phyloP scores from a whole-genome alignment of 2,888 invertebrate species.

The Lycaena phlaeas region DNA sequence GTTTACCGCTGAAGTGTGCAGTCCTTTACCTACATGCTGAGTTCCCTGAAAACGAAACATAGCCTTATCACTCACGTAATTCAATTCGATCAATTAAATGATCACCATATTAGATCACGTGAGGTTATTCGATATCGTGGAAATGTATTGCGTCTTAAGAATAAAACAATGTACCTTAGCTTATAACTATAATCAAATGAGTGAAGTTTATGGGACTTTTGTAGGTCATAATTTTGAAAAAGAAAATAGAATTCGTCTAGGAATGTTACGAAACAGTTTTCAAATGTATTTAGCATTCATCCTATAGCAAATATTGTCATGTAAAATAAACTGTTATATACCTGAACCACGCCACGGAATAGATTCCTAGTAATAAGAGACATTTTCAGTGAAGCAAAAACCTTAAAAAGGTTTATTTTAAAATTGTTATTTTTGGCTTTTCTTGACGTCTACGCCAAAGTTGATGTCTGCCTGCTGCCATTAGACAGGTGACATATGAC shows the following conservation, averaged over 20 bases:
- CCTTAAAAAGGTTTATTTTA: conserved; percentile 34
- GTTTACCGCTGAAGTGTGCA: conserved; percentile 59
- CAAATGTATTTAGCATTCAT: not conserved
- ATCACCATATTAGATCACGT: conserved; percentile 23
- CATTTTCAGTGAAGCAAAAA: conserved; percentile 32
- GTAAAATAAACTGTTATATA: conserved; percentile 20
- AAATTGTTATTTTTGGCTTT: conserved; percentile 44
- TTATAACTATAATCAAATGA: not conserved
- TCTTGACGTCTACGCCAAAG: conserved; percentile 1
- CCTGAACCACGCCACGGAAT: conserved; percentile 54
- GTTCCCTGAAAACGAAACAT: conserved; percentile 43
- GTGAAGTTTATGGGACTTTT: no score
- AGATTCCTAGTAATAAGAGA: conserved; percentile 55
- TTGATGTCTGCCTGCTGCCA: no score
- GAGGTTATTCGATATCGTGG: conserved; percentile 20
- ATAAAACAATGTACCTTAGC: not conserved
- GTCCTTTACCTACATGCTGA: conserved; percentile 48
- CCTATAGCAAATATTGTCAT: not conserved
- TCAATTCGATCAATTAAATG: conserved; percentile 3
- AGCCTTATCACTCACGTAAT: not conserved
- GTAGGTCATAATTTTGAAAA: no score
- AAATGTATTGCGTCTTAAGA: not conserved
- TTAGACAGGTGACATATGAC: not conserved
- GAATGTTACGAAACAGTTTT: conserved; percentile 53
- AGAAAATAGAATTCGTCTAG: conserved; percentile 3